These are phyloP conservation scores for Danio tinwini DNA, from an alignment of 2,797 vertebrate genomes.

Conservation along the genomic window DNA sequence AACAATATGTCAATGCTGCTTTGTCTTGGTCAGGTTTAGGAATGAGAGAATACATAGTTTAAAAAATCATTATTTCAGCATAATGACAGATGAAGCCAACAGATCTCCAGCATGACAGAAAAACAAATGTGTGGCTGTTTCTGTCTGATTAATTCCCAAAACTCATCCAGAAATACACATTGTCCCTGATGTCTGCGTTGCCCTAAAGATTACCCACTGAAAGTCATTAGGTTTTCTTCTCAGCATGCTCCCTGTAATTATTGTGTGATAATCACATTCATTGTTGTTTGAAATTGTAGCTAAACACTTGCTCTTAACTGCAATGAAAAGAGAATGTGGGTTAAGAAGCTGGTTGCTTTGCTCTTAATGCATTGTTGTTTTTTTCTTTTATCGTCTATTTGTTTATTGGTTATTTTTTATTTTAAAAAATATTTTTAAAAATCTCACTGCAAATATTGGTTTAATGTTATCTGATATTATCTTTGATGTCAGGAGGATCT, in stretches of 20 bases:
- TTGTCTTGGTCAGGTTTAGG: conserved; percentile 35
- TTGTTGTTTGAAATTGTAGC: conserved; percentile 20
- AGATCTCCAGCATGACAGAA: not conserved
- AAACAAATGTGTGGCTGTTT: conserved; percentile 22
- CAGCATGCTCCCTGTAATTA: conserved; percentile 6
- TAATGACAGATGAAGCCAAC: not conserved
- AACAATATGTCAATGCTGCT: not conserved
- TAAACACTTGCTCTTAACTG: conserved; percentile 8
- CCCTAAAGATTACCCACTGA: conserved; percentile 29
- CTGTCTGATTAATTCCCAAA: conserved; percentile 34
- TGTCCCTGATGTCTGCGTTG: conserved; percentile 36
- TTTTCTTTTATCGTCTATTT: not conserved
- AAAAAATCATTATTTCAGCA: not conserved
- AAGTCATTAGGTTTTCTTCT: conserved; percentile 41
- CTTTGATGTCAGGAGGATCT: conserved; percentile 87
- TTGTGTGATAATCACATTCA: conserved; percentile 32
- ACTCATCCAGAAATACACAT: conserved; percentile 46
- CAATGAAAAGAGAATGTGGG: conserved; percentile 2
- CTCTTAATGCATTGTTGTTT: not conserved
- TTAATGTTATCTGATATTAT: not conserved
- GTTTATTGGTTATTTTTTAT: too few relatives aligned
- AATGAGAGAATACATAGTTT: not conserved
- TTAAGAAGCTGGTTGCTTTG: conserved; percentile 12
- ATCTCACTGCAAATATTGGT: not conserved
- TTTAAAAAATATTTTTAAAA: not conserved